Conservation (phyloP, 2,797 vertebrate genomes). For the Gobio occitaniae region DNA sequence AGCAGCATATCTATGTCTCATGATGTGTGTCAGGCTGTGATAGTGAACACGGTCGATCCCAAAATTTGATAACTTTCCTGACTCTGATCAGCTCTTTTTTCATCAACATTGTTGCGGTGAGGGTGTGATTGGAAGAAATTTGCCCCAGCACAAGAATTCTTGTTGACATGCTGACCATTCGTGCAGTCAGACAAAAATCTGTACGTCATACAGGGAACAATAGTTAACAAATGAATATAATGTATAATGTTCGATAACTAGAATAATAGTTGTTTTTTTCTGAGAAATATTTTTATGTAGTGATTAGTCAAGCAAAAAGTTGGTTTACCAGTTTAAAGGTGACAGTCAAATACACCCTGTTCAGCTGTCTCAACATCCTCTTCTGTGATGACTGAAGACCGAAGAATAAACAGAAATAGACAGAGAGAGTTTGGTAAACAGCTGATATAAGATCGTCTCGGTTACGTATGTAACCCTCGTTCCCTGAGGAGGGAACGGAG, state of each 20-base stretch:
- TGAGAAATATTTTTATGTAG: neutral
- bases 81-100: neutral
- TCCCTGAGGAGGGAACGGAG: too few species aligned
- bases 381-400: conserved; percentile 75
- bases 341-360: conserved; percentile 80
- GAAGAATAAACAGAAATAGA: conserved; percentile 14
- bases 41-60: conserved; percentile 44
- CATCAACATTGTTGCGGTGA: neutral
- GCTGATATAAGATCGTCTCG: neutral
- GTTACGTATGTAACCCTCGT: too few species aligned
- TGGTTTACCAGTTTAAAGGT: conserved; percentile 79
- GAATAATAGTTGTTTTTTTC: neutral
- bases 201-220: neutral
- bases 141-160: neutral
- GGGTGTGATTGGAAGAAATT: conserved; percentile 3
- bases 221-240: neutral
- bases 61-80: neutral
- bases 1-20: conserved; percentile 68
- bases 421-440: neutral
- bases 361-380: conserved; percentile 78
- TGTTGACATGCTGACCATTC: conserved; percentile 3
- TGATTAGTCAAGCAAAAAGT: neutral
- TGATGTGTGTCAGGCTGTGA: conserved; percentile 21
- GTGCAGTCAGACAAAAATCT: neutral
- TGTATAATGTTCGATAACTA: neutral